These are phyloP conservation scores for Drosophila elegans DNA, from an alignment of 1,140 invertebrate species.

Conservation along the genomic window DNA sequence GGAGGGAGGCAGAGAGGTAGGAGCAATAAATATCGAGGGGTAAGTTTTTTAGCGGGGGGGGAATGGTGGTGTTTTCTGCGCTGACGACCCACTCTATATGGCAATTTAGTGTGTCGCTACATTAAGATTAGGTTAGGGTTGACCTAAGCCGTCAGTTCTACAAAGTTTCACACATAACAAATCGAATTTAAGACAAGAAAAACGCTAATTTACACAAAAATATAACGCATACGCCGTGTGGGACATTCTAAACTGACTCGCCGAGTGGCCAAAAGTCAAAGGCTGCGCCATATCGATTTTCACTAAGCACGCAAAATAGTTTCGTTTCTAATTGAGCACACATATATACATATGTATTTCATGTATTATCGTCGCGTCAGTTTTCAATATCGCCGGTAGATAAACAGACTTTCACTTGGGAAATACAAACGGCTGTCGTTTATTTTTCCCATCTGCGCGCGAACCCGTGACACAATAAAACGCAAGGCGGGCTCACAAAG, in stretches of 20 bases:
- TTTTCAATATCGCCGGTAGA: background rate
- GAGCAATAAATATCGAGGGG: constrained; percentile 9
- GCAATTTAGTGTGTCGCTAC: constrained; percentile 58
- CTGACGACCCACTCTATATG: constrained; percentile 23
- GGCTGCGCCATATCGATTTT: constrained; percentile 70
- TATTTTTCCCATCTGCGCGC: constrained; percentile 49
- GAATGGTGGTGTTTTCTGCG: background rate
- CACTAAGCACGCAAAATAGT: constrained; percentile 60
- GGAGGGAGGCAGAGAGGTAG: background rate
- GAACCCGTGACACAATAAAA: constrained; percentile 79
- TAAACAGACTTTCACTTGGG: constrained; percentile 49
- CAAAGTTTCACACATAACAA: background rate
- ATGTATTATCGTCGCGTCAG: background rate
- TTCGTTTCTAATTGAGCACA: constrained; percentile 54
- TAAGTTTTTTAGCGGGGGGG: background rate
- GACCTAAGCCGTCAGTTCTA: constrained; percentile 47
- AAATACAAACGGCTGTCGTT: constrained; percentile 8
- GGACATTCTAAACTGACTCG: constrained; percentile 28
- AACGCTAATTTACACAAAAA: background rate
- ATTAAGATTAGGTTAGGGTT: constrained; percentile 76
- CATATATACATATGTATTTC: constrained; percentile 1
- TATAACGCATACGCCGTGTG: constrained; percentile 20
- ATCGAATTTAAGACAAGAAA: background rate
- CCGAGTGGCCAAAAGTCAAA: constrained; percentile 31
- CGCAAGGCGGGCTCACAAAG: constrained; percentile 61